These are phyloP conservation scores for Alfaro cultratus DNA, from an alignment of 2,797 vertebrate species.

Conservation along the genomic window DNA sequence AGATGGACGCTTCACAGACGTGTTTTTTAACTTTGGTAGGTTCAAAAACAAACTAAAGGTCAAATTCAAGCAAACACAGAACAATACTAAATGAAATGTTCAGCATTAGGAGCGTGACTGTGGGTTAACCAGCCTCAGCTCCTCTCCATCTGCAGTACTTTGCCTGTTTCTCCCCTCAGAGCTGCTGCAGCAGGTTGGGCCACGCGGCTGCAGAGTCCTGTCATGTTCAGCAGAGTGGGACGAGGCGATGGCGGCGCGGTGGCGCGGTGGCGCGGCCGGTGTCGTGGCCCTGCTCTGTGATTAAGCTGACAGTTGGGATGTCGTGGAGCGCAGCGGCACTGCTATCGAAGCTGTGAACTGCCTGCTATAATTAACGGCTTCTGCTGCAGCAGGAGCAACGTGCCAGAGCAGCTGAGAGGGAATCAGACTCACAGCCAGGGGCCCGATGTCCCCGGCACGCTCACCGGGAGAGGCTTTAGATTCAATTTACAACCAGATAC, in stretches of 20 bases:
- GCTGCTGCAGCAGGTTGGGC: not conserved
- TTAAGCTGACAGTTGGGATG: constrained; percentile 65
- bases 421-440: constrained; percentile 19
- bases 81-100: not conserved
- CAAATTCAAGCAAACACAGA: not conserved
- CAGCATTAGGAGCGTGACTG: not conserved
- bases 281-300: constrained; percentile 40
- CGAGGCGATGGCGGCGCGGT: constrained; percentile 1
- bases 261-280: not conserved
- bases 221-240: constrained; percentile 23
- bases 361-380: constrained; percentile 58
- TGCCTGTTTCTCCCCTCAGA: not conserved
- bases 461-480: constrained; percentile 6
- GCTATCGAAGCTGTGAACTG: constrained; percentile 62
- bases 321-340: constrained; percentile 54
- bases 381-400: constrained; percentile 22
- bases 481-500: not conserved
- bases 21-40: not conserved
- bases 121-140: too few relatives aligned
- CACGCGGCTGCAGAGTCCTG: not conserved
- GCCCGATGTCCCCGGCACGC: constrained; percentile 7
- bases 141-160: too few relatives aligned
- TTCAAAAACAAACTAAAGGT: not conserved
- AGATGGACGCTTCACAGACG: not conserved
- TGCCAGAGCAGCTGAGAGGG: constrained; percentile 57